Conservation (phyloP, 2,797 vertebrate genomes). For the Anableps anableps region DNA sequence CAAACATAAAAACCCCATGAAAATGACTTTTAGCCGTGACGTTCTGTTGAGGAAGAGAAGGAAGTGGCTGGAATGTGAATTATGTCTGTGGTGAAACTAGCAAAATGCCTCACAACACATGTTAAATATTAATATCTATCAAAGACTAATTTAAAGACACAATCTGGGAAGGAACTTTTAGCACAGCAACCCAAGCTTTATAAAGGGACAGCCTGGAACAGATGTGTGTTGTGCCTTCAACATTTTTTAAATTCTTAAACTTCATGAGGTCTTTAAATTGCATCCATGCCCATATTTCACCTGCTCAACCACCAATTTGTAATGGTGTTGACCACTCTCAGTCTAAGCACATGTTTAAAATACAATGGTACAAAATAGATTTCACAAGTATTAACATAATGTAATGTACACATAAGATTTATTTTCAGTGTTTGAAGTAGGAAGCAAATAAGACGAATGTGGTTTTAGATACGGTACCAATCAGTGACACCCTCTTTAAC, state of each 20-base stretch:
- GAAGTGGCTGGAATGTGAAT: slow-evolving; percentile 6
- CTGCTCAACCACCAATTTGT: slow-evolving; percentile 1
- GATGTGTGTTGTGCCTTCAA: slow-evolving; percentile 19
- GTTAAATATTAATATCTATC: neutral
- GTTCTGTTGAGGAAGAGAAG: neutral
- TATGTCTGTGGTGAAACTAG: neutral
- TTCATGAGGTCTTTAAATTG: slow-evolving; percentile 55
- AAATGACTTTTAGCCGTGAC: neutral
- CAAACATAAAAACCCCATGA: slow-evolving; percentile 35
- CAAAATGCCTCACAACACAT: neutral
- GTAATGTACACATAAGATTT: slow-evolving; percentile 30
- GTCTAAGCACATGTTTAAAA: slow-evolving; percentile 34
- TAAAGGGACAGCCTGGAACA: neutral
- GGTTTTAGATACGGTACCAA: slow-evolving; percentile 32
- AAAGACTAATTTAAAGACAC: slow-evolving; percentile 5
- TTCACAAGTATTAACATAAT: slow-evolving; percentile 44
- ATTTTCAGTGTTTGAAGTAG: slow-evolving; percentile 57
- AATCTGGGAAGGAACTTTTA: slow-evolving; percentile 9
- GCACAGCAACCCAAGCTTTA: slow-evolving; percentile 1
- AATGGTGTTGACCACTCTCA: slow-evolving; percentile 20
- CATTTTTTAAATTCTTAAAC: neutral
- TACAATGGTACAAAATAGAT: slow-evolving; percentile 8
- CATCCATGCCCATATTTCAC: slow-evolving; percentile 33
- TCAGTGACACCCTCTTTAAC: slow-evolving; percentile 32
- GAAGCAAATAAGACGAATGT: slow-evolving; percentile 16